These are phyloP conservation scores for Octopus sinensis DNA, from an alignment of 1,140 invertebrate species.

Conservation along the genomic window DNA sequence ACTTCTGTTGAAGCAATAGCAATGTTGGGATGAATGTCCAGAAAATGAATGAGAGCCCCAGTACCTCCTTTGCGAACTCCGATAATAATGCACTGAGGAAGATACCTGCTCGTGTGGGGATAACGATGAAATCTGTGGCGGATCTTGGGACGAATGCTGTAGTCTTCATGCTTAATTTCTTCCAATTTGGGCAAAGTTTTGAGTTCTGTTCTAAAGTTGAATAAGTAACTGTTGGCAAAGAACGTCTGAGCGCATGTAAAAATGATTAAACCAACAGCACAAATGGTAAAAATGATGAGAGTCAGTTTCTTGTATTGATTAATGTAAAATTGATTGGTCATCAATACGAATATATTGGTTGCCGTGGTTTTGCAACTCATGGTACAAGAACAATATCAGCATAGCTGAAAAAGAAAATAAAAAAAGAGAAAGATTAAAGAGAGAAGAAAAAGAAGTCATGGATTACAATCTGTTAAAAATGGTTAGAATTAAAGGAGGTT, in stretches of 20 bases:
- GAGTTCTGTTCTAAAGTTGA: background rate
- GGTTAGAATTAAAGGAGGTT: no score
- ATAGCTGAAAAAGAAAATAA: background rate
- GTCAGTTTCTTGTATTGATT: no score
- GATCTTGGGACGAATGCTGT: background rate
- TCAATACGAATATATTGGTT: no score
- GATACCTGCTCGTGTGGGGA: constrained; percentile 16
- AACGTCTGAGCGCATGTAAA: background rate
- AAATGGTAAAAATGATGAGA: background rate
- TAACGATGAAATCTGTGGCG: background rate
- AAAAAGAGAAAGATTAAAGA: background rate
- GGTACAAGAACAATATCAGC: background rate
- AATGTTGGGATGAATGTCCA: constrained; percentile 54
- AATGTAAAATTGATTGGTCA: no score
- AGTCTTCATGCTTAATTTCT: background rate
- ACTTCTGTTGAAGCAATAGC: constrained; percentile 41
- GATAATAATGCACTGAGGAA: constrained; percentile 52
- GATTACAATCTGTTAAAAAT: background rate
- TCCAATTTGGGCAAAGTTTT: background rate
- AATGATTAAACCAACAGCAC: background rate
- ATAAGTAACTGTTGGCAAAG: background rate
- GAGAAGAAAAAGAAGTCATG: background rate
- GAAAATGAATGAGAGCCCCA: constrained; percentile 52
- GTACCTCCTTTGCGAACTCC: constrained; percentile 58
- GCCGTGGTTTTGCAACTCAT: background rate